A percentile compares a stretch with the other conserved stretches of the same genome.
These are phyloP conservation scores for Pogonocichla stellata DNA, from an alignment of 2,113 vertebrate genomes.

Conservation along the genomic window DNA sequence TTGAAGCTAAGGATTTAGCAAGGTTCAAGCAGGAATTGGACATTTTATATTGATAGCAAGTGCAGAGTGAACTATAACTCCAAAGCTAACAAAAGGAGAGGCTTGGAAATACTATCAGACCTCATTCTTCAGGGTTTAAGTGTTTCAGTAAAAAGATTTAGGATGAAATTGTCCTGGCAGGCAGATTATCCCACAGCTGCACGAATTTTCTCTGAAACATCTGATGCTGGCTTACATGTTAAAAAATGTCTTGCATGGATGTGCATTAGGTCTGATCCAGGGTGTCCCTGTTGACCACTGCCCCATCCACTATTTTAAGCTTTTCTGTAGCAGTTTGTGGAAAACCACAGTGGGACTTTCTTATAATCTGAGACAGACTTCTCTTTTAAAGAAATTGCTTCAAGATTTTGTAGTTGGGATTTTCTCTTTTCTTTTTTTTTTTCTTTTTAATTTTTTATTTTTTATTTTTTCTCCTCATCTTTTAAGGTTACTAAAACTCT, in stretches of 20 bases:
- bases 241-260: not conserved
- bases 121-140: constrained; percentile 45
- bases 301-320: not conserved
- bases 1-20: constrained; percentile 20
- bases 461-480: not conserved
- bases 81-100: constrained; percentile 30
- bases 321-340: not conserved
- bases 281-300: not conserved
- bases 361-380: constrained; percentile 17
- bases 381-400: constrained; percentile 27
- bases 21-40: not conserved
- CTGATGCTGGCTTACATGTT: constrained; percentile 22
- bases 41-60: not conserved
- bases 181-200: constrained; percentile 51
- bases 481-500: not conserved
- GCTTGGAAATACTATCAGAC: constrained; percentile 35
- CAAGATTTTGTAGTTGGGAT: not conserved
- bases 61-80: not conserved
- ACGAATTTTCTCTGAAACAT: constrained; percentile 24
- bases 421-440: not conserved
- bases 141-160: constrained; percentile 22
- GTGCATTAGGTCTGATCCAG: not conserved
- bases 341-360: constrained; percentile 1
- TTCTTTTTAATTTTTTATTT: too few relatives aligned
- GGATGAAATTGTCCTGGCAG: constrained; percentile 50